A percentile compares a stretch with the other conserved stretches of the same genome.
Evolutionary conservation across 2,888 invertebrate genomes (phyloP).

Genomic region (Phortica magna): DNA sequence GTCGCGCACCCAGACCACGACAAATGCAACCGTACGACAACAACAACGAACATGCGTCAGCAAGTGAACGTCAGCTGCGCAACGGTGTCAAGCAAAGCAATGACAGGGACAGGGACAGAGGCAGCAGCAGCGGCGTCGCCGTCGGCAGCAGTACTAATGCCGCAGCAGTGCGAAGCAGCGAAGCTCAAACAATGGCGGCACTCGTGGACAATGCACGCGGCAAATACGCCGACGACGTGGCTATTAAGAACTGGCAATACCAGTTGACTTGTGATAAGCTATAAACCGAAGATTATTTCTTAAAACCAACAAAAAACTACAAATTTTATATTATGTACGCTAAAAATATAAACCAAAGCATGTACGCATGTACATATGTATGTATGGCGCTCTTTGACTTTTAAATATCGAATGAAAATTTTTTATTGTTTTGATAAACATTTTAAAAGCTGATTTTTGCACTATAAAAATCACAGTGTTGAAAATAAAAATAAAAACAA

Average conservation of each 20-base stretch:
- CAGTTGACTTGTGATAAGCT: conserved; percentile 78
- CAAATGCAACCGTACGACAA: conserved; percentile 65
- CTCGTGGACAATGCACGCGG: conserved; percentile 66
- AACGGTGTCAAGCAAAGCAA: conserved; percentile 38
- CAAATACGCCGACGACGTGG: conserved; percentile 71
- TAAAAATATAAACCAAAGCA: not conserved
- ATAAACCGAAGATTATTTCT: conserved; percentile 54
- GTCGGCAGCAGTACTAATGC: conserved; percentile 51
- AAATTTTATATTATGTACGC: not conserved
- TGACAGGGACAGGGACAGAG: conserved; percentile 48
- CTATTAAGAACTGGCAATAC: conserved; percentile 78
- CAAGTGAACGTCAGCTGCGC: conserved; percentile 23
- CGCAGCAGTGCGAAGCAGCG: not conserved
- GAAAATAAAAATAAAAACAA: not conserved
- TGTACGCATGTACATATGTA: no score
- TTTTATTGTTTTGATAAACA: no score
- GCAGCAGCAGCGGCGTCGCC: conserved; percentile 42
- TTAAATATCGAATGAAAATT: no score
- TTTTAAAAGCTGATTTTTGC: not conserved
- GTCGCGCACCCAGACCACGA: conserved; percentile 62
- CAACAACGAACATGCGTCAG: conserved; percentile 55
- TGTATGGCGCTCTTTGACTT: no score
- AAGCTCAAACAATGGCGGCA: conserved; percentile 49
- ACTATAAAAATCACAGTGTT: not conserved
- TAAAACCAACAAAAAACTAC: not conserved